These are phyloP conservation scores for Momotus momota DNA, from an alignment of 2,797 vertebrate genomes.

Conservation along the genomic window DNA sequence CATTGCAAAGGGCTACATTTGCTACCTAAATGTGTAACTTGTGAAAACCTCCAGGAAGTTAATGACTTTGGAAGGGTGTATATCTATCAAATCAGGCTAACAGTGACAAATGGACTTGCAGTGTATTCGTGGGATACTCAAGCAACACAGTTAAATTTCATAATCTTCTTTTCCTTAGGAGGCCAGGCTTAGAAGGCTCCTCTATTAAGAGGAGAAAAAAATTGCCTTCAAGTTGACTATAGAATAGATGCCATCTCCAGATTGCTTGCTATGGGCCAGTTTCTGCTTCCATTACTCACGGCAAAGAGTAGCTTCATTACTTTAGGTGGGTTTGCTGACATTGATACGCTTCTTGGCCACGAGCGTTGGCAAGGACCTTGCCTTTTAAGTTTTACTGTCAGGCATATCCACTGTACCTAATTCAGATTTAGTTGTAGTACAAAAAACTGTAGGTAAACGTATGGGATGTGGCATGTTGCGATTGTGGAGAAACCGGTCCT, in stretches of 20 bases:
- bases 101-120: neutral
- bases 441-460: neutral
- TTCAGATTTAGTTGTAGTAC: neutral
- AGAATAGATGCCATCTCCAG: neutral
- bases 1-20: neutral
- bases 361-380: neutral
- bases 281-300: neutral
- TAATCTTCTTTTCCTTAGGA: neutral
- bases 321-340: neutral
- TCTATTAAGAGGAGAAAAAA: neutral
- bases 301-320: neutral
- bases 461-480: neutral
- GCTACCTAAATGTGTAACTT: neutral
- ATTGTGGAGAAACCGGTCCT: neutral
- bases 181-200: neutral
- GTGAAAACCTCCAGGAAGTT: neutral
- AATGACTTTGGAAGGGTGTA: neutral
- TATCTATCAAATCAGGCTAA: neutral
- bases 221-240: neutral
- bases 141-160: neutral
- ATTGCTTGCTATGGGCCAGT: neutral
- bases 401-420: neutral
- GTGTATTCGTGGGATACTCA: neutral
- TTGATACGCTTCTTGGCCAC: neutral
- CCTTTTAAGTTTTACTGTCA: neutral